Base-by-base conservation (phyloP, 2,113 vertebrate species). In the Taxidea taxus region DNA sequence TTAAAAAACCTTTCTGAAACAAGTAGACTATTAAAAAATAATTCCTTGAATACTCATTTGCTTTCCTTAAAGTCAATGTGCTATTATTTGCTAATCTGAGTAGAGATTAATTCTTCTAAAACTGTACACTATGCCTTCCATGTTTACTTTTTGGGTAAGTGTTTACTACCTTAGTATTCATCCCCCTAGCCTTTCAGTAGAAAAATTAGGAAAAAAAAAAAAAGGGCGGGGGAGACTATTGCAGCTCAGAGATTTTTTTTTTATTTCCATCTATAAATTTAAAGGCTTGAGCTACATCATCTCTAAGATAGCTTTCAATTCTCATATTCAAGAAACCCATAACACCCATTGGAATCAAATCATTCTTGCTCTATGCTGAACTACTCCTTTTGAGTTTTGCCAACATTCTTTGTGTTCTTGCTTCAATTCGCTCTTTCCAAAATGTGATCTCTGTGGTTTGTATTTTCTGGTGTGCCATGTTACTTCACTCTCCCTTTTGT, bases 401-500 rank as follows among this genome's bases (percentile, higher is more conserved):
- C 58, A 95, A 16, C 12, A 88, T 77, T n/a, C 31, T 44, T 80
- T 68, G 39, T 29, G n/a, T 80, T 93, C 87, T 74, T 74, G 56
- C 51, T 72, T 62, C 77, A 94, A 87, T 62, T 27, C 10, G 12
- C 37, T 82, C 23, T 91, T 88, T 85, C 82, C 70, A 83, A 90
- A 96, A 95, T 64, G 68, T 47, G 34, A 70, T 16, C 7, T 47
- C 21, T 58, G 49, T 42, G 60, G 20, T 75, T 91, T 89, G 12
- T 68, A 39, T 94, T 89, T 97, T 87, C 87, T 42, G 51, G 18
- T 62, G 15, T 77, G 44, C n/a, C 54, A 39, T 8, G 4, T 64
- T 74, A 84, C 95, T 87, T 85, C 56, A 90, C 39, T 95, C 91
- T 93, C 37, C 75, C 58, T 58, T 95, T 72, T 81, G 23, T 81